Percentiles rank a stretch among this genome's conserved stretches.
Evolutionary conservation across 2,797 vertebrate genomes (phyloP).

Genomic region (Lerista edwardsae): DNA sequence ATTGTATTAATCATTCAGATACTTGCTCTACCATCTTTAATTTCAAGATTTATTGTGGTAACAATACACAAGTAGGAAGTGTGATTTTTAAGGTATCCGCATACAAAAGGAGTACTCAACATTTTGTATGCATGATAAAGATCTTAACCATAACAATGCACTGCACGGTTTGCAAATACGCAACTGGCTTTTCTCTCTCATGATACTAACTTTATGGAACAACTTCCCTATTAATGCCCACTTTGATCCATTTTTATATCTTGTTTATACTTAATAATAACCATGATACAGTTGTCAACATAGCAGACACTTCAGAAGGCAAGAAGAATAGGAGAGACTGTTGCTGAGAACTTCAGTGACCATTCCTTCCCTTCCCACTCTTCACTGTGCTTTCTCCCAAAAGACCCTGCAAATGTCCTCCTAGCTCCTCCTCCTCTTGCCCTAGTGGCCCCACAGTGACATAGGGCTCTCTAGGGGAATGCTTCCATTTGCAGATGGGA

Average conservation of each 20-base stretch:
- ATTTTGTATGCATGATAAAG: not conserved
- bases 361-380: too few species aligned
- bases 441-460: too few species aligned
- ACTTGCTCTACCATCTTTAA: not conserved
- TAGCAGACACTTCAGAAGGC: too few species aligned
- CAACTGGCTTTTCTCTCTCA: not conserved
- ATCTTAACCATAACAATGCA: not conserved
- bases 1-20: not conserved
- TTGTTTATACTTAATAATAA: not conserved
- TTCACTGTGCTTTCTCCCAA: too few species aligned
- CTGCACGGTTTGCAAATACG: not conserved
- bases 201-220: not conserved
- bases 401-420: too few species aligned
- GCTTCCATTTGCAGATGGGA: too few species aligned
- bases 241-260: not conserved
- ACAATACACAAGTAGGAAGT: not conserved
- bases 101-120: not conserved
- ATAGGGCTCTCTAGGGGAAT: too few species aligned
- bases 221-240: not conserved
- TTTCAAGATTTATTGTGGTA: not conserved
- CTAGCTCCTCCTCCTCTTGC: too few species aligned
- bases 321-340: too few species aligned
- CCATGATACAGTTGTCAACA: not conserved
- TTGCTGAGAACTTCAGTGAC: too few species aligned
- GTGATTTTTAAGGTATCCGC: not conserved